A percentile compares a stretch with the other conserved stretches of the same genome.
phyloP scores from a whole-genome alignment of 1,140 invertebrate genomes.

The Rhyzopertha dominica region DNA sequence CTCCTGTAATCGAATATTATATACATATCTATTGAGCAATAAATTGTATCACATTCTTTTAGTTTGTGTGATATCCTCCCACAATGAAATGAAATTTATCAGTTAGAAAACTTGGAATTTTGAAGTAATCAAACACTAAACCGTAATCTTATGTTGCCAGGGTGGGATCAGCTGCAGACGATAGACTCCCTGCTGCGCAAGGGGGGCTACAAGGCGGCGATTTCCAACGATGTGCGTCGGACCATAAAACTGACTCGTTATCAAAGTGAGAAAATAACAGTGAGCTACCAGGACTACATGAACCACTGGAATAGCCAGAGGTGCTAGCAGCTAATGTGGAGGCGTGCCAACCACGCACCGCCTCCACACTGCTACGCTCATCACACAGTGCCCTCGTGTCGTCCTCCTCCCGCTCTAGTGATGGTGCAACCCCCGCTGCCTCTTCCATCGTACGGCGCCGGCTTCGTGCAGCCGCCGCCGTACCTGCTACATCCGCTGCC shows the following conservation, averaged over 20 bases:
- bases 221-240: slow-evolving; percentile 81
- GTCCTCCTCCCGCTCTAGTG: slow-evolving; percentile 31
- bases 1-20: too few relatives aligned
- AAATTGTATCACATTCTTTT: too few relatives aligned
- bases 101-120: too few relatives aligned
- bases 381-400: slow-evolving; percentile 22
- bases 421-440: slow-evolving; percentile 37
- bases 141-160: too few relatives aligned
- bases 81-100: too few relatives aligned
- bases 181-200: slow-evolving; percentile 96
- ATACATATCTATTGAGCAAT: too few relatives aligned
- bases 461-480: slow-evolving; percentile 20
- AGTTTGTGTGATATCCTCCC: too few relatives aligned
- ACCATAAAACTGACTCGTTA: slow-evolving; percentile 92
- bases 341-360: slow-evolving; percentile 23
- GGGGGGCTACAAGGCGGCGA: slow-evolving; percentile 89
- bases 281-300: slow-evolving; percentile 79
- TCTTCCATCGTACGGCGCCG: slow-evolving; percentile 24
- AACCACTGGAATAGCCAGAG: slow-evolving; percentile 54
- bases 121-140: too few relatives aligned
- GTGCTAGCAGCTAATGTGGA: slow-evolving; percentile 56
- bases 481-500: slow-evolving; percentile 28
- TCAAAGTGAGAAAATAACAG: slow-evolving; percentile 81
- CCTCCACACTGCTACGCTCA: slow-evolving; percentile 23
- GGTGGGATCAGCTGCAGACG: slow-evolving; percentile 95